Evolutionary conservation across 2,797 vertebrate species (phyloP).

Genomic region (Neopelma chrysocephalum): DNA sequence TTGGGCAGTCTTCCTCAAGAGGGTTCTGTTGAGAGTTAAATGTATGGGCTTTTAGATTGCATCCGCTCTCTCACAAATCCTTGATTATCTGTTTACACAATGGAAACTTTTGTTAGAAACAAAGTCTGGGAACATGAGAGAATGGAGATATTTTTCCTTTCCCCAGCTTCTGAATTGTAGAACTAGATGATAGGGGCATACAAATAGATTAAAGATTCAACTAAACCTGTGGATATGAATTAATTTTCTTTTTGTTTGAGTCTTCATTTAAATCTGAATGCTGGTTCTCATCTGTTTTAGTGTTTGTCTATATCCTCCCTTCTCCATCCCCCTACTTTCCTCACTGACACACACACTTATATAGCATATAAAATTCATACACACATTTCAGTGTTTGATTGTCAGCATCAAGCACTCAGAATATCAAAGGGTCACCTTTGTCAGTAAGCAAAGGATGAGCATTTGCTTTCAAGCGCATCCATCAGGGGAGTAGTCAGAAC

Average conservation of each 20-base stretch:
- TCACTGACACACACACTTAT: neutral
- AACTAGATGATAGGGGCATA: neutral
- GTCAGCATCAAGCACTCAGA: conserved; percentile 67
- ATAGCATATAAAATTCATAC: conserved; percentile 29
- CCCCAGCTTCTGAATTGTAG: neutral
- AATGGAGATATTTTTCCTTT: neutral
- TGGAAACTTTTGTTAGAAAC: neutral
- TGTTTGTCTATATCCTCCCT: neutral
- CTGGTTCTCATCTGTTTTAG: neutral
- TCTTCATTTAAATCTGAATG: neutral
- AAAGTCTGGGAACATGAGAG: neutral
- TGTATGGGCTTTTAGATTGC: neutral
- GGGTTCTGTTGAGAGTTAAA: neutral
- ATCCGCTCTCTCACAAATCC: neutral
- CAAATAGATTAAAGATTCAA: neutral
- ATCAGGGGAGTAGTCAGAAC: conserved; percentile 68
- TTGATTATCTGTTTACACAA: neutral
- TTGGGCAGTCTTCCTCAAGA: neutral
- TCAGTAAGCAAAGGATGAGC: conserved; percentile 72
- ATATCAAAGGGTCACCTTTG: conserved; percentile 72
- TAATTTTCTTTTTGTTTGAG: neutral
- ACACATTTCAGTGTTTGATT: conserved; percentile 58
- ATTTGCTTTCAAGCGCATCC: conserved; percentile 71
- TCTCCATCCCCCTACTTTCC: neutral
- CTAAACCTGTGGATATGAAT: neutral